phyloP scores from a whole-genome alignment of 2,797 vertebrate species.

The Kryptolebias ocellatus region DNA sequence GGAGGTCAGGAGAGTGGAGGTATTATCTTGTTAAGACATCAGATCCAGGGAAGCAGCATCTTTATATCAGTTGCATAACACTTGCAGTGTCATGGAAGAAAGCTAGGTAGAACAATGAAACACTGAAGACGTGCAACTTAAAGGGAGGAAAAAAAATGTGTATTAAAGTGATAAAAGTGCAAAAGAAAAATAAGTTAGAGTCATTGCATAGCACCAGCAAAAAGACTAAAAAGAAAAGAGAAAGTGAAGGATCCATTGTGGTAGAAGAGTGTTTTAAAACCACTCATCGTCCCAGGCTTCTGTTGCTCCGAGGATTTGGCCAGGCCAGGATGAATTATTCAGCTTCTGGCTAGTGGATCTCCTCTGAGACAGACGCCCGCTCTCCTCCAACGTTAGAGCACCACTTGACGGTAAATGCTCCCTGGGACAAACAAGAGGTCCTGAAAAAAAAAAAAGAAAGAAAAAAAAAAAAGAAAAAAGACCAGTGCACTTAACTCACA shows the following conservation, averaged over 20 bases:
- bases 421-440: constrained; percentile 72
- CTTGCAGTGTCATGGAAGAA: constrained; percentile 44
- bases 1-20: constrained; percentile 51
- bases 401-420: constrained; percentile 74
- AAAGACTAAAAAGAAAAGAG: not conserved
- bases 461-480: constrained; percentile 53
- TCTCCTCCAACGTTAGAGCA: constrained; percentile 66
- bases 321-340: constrained; percentile 78
- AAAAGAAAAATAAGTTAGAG: not conserved
- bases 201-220: not conserved
- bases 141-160: not conserved
- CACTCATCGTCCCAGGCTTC: constrained; percentile 49
- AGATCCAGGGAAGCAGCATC: constrained; percentile 70
- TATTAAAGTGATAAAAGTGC: constrained; percentile 5
- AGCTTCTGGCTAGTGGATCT: constrained; percentile 63
- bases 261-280: constrained; percentile 44
- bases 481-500: constrained; percentile 69
- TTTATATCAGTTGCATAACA: constrained; percentile 72
- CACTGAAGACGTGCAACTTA: constrained; percentile 7
- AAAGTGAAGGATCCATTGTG: constrained; percentile 29
- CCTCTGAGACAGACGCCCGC: constrained; percentile 48
- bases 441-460: constrained; percentile 60
- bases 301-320: constrained; percentile 55
- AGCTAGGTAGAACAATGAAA: constrained; percentile 23
- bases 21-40: constrained; percentile 78